Evolutionary conservation across 2,888 invertebrate genomes (phyloP), one percentile per base, ranked within the genome.

Genomic region (Thysanoteuthis rhombus): DNA sequence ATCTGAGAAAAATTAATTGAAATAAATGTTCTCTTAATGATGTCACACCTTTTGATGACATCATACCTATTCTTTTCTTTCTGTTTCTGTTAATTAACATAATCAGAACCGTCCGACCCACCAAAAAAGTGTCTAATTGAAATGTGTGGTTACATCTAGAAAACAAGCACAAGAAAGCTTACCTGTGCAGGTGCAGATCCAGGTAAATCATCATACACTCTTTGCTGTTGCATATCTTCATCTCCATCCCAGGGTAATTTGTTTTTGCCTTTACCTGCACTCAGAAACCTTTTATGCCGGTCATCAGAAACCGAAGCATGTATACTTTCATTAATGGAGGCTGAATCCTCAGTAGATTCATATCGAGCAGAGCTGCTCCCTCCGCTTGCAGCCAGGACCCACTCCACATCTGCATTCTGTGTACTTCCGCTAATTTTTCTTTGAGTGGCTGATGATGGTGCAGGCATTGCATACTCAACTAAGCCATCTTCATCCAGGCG

Each of bases 391-490:
- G 96, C 96, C 94, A 98, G 97, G 93, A 98, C 98, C 98, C 98
- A 98, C 93, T 98, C 98, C 75, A 98, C 97, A 96, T 98, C 98
- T 22, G 98, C 98, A 92, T 98, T 96, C 94, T 95, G 96, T 93
- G 95, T 94, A 93, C 95, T 95, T 93, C 94, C 94, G 89, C 94
- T 95, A 36, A 95, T 94, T 25, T 96, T 95, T 91, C 96, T 95
- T 90, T 96, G 95, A 32, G 96, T 96, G 32, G 96, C 96, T n/a
- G 97, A 97, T 4, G 96, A 97, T 93, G 98, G 98, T 93, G 98
- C 97, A 95, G 98, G 98, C n/a, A 98, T 97, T 22, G 98, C 98
- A 97, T 98, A 98, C 94, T 98, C 98, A 12, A 98, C 98, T 45
- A 98, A 97, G 22, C 98, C 98, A 96, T 98, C 98, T 32, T 97